phyloP scores from a whole-genome alignment of 2,113 vertebrate species.

The Camelus dromedarius region DNA sequence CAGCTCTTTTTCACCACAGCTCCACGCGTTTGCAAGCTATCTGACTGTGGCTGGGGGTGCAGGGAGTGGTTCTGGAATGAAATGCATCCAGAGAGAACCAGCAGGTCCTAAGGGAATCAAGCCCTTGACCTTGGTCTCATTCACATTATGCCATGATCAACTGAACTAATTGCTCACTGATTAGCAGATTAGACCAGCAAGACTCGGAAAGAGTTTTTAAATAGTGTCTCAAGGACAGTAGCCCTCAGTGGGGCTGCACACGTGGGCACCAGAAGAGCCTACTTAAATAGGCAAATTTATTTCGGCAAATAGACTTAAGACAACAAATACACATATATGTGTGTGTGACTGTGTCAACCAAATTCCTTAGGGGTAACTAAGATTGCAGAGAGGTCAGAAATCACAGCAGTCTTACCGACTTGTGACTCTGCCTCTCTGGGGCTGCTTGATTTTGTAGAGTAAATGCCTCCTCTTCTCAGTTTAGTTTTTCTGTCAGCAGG shows the following conservation, averaged over 20 bases:
- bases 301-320: background rate
- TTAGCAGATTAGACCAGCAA: conserved; percentile 49
- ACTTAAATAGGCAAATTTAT: background rate
- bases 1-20: background rate
- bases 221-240: background rate
- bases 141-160: conserved; percentile 2
- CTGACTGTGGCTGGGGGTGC: background rate
- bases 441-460: background rate
- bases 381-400: background rate
- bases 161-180: conserved; percentile 3
- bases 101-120: conserved; percentile 46
- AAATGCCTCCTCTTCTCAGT: background rate
- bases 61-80: conserved; percentile 6
- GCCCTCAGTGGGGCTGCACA: background rate
- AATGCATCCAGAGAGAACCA: conserved; percentile 45
- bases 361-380: background rate
- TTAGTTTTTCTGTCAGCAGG: background rate
- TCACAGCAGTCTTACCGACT: background rate
- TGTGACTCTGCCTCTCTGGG: background rate
- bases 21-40: background rate
- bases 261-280: background rate
- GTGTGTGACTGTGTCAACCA: background rate
- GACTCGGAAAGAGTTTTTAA: background rate
- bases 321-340: background rate
- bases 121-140: conserved; percentile 47